These are phyloP conservation scores for Cladorhizidae sp. DNA, from an alignment of 37 sponge, comb jelly and placozoan genomes.

Conservation along the genomic window DNA sequence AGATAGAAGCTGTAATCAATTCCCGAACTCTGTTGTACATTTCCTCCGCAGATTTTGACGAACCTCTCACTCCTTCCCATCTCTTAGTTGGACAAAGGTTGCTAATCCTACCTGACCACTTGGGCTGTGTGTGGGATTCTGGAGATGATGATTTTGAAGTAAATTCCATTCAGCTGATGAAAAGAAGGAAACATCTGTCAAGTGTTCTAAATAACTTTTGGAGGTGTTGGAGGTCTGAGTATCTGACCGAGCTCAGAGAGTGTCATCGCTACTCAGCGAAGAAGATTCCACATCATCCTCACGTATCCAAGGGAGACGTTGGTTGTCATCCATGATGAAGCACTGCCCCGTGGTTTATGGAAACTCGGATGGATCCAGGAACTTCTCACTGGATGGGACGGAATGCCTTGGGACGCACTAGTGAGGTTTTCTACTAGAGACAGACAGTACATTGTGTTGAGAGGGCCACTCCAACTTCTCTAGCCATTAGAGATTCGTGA, in stretches of 20 bases:
- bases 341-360: too few species aligned
- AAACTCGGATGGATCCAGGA: slow-evolving; percentile 11
- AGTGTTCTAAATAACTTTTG: slow-evolving; percentile 26
- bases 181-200: slow-evolving; percentile 5
- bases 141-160: slow-evolving; percentile 19
- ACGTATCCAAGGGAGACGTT: slow-evolving; percentile 20
- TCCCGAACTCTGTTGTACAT: slow-evolving; percentile 28
- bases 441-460: slow-evolving; percentile 5
- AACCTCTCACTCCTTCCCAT: slow-evolving; percentile 38
- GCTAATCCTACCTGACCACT: slow-evolving; percentile 21
- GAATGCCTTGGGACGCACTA: background rate
- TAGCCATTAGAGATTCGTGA: slow-evolving; percentile 50
- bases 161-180: background rate
- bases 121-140: background rate
- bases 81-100: slow-evolving; percentile 17
- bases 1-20: slow-evolving; percentile 27
- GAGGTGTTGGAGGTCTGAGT: slow-evolving; percentile 38
- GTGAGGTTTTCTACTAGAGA: slow-evolving; percentile 11
- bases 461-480: slow-evolving; percentile 34
- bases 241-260: too few species aligned
- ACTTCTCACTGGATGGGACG: slow-evolving; percentile 12
- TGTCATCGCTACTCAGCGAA: too few species aligned
- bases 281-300: too few species aligned
- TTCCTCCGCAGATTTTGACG: slow-evolving; percentile 26
- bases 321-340: too few species aligned